Evolutionary conservation across 2,888 invertebrate species (phyloP), one percentile per base, ranked within the genome.

Genomic region (Hyppa rectilinea): DNA sequence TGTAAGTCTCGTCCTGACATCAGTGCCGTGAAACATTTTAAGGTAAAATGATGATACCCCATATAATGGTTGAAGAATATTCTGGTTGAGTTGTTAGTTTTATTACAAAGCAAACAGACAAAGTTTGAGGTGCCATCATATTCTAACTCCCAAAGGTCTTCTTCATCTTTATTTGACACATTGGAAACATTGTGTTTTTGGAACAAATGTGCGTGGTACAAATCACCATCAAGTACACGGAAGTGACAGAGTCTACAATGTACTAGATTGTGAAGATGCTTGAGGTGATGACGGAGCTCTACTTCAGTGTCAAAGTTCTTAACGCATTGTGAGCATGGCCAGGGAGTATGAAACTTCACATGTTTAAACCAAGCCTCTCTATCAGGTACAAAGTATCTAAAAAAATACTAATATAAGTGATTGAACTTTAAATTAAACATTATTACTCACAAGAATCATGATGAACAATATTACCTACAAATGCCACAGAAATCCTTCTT

Each of bases 401-500:
- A 94, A 59, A 92, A 60, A 29, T 29, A 31, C 31, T n/a, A 66
- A 29, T 12, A 36, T 36, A 38, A n/a, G 7, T n/a, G 2, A 34
- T 17, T 14, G 17, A 34, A 34, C 5, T 34, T 34, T 6, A 12
- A 47, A 17, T 7, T 9, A 14, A 29, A 59, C 58, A 49, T 29
- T 20, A 26, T 45, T n/a, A 58, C 29, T 49, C 26, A 17, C 6
- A 62, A 47, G n/a, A 26, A 45, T 26, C 5, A 52, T 36, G 12
- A 29, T 17, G 10, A 14, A 36, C n/a, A 26, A 34, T 26, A 12
- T 36, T 17, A 34, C 26, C 34, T 93, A 88, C 96, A 96, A 71
- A 96, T 96, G 12, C 96, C 96, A 87, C 96, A 96, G 80, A 92
- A 96, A 78, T 95, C 95, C 83, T 96, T 96, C 71, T 93, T 94